phyloP scores from a whole-genome alignment of 2,797 vertebrate genomes.

The Enteromius unitaeniatus region DNA sequence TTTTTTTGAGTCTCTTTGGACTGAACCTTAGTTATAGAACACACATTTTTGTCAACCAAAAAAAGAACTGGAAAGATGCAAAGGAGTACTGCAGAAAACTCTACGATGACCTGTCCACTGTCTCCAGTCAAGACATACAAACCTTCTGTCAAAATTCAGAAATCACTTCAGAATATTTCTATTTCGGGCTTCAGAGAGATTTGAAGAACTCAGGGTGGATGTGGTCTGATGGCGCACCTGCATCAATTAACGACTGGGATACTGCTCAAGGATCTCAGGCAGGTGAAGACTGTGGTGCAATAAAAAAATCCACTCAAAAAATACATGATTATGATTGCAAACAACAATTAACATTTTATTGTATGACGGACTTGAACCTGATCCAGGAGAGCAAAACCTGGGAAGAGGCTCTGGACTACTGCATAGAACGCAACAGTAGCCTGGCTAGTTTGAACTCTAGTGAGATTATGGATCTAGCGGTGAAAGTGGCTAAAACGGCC shows the following conservation, averaged over 20 bases:
- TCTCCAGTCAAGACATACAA: background rate
- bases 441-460: background rate
- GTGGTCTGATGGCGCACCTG: background rate
- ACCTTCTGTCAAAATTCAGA: background rate
- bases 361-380: background rate
- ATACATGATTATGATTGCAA: background rate
- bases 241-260: background rate
- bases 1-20: conserved; percentile 4
- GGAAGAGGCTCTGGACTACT: background rate
- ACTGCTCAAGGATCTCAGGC: rapidly evolving
- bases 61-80: background rate
- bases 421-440: background rate
- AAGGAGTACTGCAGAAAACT: background rate
- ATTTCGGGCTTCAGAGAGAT: background rate
- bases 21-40: background rate
- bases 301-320: background rate
- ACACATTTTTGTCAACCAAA: background rate
- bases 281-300: background rate
- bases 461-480: background rate
- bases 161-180: background rate
- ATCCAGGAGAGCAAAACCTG: background rate
- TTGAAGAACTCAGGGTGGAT: background rate
- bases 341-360: background rate
- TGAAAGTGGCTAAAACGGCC: background rate
- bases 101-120: background rate